phyloP scores from a whole-genome alignment of 2,888 invertebrate species.

The Copidosoma aretas region DNA sequence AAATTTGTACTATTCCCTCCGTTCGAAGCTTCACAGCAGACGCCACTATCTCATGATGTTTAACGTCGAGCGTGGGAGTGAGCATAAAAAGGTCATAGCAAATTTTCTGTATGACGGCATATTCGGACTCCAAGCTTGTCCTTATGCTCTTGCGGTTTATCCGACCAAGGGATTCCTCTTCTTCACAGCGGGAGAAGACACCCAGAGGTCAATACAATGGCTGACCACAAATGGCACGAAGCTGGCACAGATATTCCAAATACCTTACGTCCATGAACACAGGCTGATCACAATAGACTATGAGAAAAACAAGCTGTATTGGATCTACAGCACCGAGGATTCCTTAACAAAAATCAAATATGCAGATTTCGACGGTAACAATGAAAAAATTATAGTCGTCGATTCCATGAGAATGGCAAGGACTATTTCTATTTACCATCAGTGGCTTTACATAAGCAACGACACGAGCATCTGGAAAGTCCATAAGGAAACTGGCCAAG shows the following conservation, averaged over 20 bases:
- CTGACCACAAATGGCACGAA: neutral
- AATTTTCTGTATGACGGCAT: neutral
- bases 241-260: neutral
- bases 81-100: neutral
- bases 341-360: neutral
- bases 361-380: neutral
- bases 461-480: slow-evolving; percentile 10
- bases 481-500: neutral
- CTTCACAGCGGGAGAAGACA: neutral
- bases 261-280: neutral
- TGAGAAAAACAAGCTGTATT: slow-evolving; percentile 2
- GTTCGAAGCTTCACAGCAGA: neutral
- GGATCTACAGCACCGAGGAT: neutral
- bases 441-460: slow-evolving; percentile 17
- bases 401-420: neutral
- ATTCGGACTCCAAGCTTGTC: slow-evolving; percentile 3
- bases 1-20: slow-evolving; percentile 17
- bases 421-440: slow-evolving; percentile 3
- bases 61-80: neutral
- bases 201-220: neutral
- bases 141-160: neutral
- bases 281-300: slow-evolving; percentile 10
- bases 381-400: neutral
- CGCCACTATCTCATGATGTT: neutral
- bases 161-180: slow-evolving; percentile 1